Evolutionary conservation across 2,113 vertebrate genomes (phyloP).

Genomic region (Rousettus leschenaultii): DNA sequence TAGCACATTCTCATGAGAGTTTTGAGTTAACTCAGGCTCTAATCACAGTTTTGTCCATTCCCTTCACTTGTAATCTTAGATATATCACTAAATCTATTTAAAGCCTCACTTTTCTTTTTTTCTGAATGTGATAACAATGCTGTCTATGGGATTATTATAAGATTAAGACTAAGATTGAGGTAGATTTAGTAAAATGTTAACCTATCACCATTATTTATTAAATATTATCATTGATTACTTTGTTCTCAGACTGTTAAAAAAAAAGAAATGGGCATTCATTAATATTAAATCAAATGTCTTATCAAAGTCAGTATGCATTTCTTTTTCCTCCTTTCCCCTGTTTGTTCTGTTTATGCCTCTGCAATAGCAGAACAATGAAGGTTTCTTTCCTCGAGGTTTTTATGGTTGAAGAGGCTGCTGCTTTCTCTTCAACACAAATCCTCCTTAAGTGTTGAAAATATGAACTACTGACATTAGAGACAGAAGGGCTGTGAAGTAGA

Average conservation of each 20-base stretch:
- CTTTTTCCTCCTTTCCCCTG: neutral
- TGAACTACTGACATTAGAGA: neutral
- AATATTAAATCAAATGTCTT: neutral
- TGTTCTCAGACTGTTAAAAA: neutral
- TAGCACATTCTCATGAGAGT: neutral
- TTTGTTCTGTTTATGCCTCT: neutral
- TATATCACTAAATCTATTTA: neutral
- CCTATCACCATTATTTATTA: neutral
- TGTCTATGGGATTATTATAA: neutral
- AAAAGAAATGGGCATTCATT: neutral
- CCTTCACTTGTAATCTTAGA: neutral
- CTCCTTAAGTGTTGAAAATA: neutral
- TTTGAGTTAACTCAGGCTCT: neutral
- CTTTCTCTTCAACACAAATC: neutral
- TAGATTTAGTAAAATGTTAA: too few species aligned
- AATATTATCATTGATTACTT: neutral
- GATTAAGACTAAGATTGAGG: neutral
- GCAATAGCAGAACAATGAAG: fast-evolving
- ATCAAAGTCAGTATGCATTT: neutral
- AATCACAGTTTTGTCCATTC: neutral
- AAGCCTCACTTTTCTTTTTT: neutral
- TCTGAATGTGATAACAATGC: neutral
- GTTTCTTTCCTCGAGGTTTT: neutral
- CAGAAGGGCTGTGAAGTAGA: neutral
- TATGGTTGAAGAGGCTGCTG: neutral